phyloP scores from a whole-genome alignment of 2,797 vertebrate species.

The Emydoidea blandingii region DNA sequence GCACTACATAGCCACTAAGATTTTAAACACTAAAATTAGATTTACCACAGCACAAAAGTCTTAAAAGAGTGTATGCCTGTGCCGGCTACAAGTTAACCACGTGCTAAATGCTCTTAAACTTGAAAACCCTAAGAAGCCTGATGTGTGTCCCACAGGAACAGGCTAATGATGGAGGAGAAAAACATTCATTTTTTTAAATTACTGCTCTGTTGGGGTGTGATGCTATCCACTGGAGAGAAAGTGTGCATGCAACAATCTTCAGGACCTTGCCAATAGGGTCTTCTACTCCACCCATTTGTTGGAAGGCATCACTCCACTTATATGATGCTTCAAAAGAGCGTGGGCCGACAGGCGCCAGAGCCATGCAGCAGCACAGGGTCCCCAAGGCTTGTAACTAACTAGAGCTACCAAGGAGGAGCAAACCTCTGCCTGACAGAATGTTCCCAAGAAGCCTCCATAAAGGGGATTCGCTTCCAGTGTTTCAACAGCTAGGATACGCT shows the following conservation, averaged over 20 bases:
- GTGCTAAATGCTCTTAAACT: conserved; percentile 28
- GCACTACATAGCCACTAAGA: conserved; percentile 68
- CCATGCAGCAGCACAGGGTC: background rate
- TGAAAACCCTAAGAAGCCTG: conserved; percentile 14
- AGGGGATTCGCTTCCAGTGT: background rate
- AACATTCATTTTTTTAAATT: background rate
- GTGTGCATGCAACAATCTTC: background rate
- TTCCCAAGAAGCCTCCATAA: background rate
- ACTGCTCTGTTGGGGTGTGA: background rate
- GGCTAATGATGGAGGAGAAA: background rate
- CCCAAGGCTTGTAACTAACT: conserved; percentile 21
- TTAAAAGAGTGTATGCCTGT: conserved; percentile 60
- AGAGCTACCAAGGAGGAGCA: conserved; percentile 14
- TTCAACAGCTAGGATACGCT: background rate
- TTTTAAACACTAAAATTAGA: conserved; percentile 79
- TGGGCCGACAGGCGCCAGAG: background rate
- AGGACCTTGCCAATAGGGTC: background rate
- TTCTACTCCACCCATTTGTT: background rate
- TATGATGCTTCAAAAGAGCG: background rate
- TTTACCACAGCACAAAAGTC: conserved; percentile 76
- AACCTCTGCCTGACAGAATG: background rate
- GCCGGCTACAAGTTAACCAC: conserved; percentile 31
- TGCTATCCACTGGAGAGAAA: background rate
- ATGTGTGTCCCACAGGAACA: background rate
- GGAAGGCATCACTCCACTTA: background rate